Evolutionary conservation across 1,140 invertebrate species (phyloP).

Genomic region (Pantala flavescens): DNA sequence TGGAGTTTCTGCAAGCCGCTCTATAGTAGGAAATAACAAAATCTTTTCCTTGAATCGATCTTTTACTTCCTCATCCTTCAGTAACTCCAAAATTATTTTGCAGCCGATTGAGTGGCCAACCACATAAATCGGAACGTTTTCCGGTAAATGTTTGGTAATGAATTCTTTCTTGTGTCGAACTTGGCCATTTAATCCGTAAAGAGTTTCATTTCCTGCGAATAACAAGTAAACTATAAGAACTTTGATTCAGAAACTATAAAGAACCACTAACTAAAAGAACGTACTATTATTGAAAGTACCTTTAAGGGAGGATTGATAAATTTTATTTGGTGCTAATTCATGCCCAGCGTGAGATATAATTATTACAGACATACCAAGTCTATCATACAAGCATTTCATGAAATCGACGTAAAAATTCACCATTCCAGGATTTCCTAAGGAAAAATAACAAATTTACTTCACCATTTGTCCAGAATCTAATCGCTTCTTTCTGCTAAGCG

Average conservation of each 20-base stretch:
- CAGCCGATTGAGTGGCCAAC: slow-evolving; percentile 78
- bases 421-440: slow-evolving; percentile 58
- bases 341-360: slow-evolving; percentile 59
- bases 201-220: slow-evolving; percentile 31
- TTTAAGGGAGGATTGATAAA: slow-evolving; percentile 13
- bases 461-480: slow-evolving; percentile 40
- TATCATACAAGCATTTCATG: slow-evolving; percentile 46
- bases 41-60: slow-evolving; percentile 45
- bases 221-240: slow-evolving; percentile 15
- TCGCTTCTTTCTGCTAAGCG: slow-evolving; percentile 32
- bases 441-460: slow-evolving; percentile 1
- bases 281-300: not conserved
- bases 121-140: slow-evolving; percentile 53
- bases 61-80: slow-evolving; percentile 45
- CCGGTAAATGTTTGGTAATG: slow-evolving; percentile 57
- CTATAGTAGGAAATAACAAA: slow-evolving; percentile 72
- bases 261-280: not conserved
- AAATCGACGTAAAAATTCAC: slow-evolving; percentile 64
- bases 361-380: slow-evolving; percentile 54
- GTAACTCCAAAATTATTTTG: slow-evolving; percentile 64
- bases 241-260: not conserved
- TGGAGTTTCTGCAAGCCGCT: slow-evolving; percentile 58
- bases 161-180: slow-evolving; percentile 71
- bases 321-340: slow-evolving; percentile 18
- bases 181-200: slow-evolving; percentile 62